Conservation (phyloP, 1,140 invertebrate genomes). For the Copidosoma floridanum region DNA sequence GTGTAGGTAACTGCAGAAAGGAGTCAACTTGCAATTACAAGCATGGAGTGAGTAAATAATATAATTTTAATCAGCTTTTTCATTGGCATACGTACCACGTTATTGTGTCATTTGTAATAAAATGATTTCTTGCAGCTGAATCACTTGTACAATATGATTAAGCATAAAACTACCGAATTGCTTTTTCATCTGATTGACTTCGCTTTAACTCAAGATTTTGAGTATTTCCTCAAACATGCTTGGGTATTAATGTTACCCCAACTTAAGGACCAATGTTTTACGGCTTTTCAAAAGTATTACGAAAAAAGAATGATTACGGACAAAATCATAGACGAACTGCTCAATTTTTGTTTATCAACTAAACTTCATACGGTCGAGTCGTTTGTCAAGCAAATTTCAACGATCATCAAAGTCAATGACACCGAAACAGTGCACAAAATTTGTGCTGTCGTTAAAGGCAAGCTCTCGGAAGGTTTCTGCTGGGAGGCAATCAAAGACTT, state of each 20-base stretch:
- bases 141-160: not conserved
- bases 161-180: not conserved
- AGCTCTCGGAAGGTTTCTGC: conserved; percentile 8
- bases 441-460: conserved; percentile 2
- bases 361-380: not conserved
- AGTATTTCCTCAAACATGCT: not conserved
- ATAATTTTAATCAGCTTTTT: not conserved
- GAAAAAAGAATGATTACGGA: not conserved
- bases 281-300: conserved; percentile 8
- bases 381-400: not conserved
- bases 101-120: not conserved
- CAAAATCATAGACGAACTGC: not conserved
- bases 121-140: conserved; percentile 1
- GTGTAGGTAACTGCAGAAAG: not conserved
- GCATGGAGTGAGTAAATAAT: conserved; percentile 6
- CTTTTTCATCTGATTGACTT: not conserved
- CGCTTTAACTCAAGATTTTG: not conserved
- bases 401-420: not conserved
- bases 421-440: not conserved
- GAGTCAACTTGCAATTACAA: not conserved
- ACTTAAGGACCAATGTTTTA: not conserved
- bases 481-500: conserved; percentile 14
- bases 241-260: not conserved
- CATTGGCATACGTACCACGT: not conserved
- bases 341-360: not conserved